Evolutionary conservation across 2,113 vertebrate genomes (phyloP).

Genomic region (Neopipo cinnamomea): DNA sequence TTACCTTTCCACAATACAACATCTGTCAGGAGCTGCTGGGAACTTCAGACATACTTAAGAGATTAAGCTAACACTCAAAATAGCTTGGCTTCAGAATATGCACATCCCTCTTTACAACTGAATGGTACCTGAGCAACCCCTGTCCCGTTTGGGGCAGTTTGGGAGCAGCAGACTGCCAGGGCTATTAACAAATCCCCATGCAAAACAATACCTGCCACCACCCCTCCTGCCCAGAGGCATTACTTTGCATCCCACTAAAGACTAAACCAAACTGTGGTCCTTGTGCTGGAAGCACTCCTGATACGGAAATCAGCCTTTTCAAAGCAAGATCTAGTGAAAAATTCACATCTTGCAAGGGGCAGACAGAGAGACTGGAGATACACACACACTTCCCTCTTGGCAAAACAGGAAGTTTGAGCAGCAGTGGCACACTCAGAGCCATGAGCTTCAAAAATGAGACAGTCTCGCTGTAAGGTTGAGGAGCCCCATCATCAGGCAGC

Average conservation of each 20-base stretch:
- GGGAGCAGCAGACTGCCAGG: background rate
- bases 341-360: background rate
- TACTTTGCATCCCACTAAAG: background rate
- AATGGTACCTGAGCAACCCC: background rate
- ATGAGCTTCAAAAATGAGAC: background rate
- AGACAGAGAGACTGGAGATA: background rate
- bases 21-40: background rate
- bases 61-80: background rate
- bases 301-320: background rate
- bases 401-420: background rate
- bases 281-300: background rate
- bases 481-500: background rate
- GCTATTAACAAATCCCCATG: constrained; percentile 10
- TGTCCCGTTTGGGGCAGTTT: background rate
- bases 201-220: constrained; percentile 37
- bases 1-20: background rate
- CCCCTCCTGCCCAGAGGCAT: background rate
- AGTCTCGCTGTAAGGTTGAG: background rate
- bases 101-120: constrained; percentile 22
- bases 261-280: background rate
- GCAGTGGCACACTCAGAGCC: background rate
- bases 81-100: constrained; percentile 13
- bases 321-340: background rate
- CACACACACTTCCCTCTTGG: background rate
- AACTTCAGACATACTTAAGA: background rate